These are phyloP conservation scores for Athalia rosae DNA, from an alignment of 2,888 invertebrate genomes.

Conservation along the genomic window DNA sequence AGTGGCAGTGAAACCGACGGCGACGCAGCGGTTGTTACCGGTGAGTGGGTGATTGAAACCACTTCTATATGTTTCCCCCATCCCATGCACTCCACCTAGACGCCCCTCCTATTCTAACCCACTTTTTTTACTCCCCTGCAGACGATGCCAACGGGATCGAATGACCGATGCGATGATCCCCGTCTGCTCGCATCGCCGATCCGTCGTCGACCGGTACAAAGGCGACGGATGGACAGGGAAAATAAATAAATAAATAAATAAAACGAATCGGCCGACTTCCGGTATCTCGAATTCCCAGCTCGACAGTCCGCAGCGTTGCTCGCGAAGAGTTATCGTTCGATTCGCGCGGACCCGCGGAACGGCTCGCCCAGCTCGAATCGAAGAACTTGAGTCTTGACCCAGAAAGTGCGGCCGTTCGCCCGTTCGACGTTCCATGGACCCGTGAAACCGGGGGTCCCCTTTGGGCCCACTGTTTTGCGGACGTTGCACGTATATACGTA, in stretches of 20 bases:
- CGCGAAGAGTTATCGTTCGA: not conserved
- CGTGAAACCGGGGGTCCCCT: conserved; percentile 44
- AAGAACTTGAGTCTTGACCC: conserved; percentile 71
- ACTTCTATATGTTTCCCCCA: not conserved
- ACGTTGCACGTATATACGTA: not conserved
- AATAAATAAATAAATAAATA: not conserved
- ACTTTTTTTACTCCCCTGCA: not conserved
- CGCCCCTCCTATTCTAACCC: not conserved
- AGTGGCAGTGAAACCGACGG: conserved; percentile 15
- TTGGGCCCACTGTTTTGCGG: not conserved
- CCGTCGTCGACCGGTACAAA: no score
- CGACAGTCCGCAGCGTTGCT: conserved; percentile 28
- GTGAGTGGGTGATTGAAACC: conserved; percentile 19
- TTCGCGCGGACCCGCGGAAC: conserved; percentile 38
- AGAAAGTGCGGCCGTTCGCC: conserved; percentile 61
- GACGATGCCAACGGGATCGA: not conserved
- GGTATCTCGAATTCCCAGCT: conserved; percentile 26
- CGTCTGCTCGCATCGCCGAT: no score
- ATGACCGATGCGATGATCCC: not conserved
- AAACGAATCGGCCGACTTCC: conserved; percentile 51
- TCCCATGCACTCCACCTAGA: not conserved
- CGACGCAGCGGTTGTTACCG: not conserved
- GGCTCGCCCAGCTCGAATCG: conserved; percentile 52
- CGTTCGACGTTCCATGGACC: conserved; percentile 41
- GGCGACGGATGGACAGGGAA: not conserved